Base-by-base conservation (phyloP, 2,888 invertebrate species). In the Lithophane socia region DNA sequence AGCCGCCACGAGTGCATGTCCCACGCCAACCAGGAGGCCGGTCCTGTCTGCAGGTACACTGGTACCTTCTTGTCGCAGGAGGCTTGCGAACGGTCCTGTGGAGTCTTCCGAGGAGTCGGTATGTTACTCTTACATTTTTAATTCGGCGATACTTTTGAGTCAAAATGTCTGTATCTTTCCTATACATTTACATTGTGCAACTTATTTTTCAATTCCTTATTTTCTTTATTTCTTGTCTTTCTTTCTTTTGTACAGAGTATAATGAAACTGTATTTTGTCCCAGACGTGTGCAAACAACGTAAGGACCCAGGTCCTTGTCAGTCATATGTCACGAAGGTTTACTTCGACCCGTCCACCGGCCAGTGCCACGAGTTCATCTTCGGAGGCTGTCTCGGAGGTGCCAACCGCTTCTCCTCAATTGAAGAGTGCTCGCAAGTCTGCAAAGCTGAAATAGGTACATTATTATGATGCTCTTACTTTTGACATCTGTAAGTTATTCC, bases 311-410 rank as follows among this genome's bases (percentile, higher is more conserved):
- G 99, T 21, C 97, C 98, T 0, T 99, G 99, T 92, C 73, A 96
- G 64, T 97, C 97, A 0, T 93, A 96, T 83, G 97, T 97, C 80
- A 94, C 95, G 21, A 98, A 98, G 92, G 98, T 97, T 94, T 98
- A 97, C 95, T 99, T 97, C 93, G 97, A 99, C 91, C 90, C 92
- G 21, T 90, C 90, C 12, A 93, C 94, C 1, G 97, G 97, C 18
- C 94, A 95, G 58, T 99, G 99, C 92, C 97, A 97, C 61, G 97
- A 97, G 89, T 99, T 98, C 94, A 93, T 94, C 9, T 99, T 98
- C 91, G 98, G 98, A 64, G 99, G 99, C 80, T 99, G 99, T 92
- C 97, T 97, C 71, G 99, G 99, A 65, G 98, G 98, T 87, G 98
- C 98, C 77, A 99, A 99, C 94, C 97, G 98, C 81, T 99, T 99